Evolutionary conservation across 2,797 vertebrate species (phyloP).

Genomic region (Pogonophryne albipinna): DNA sequence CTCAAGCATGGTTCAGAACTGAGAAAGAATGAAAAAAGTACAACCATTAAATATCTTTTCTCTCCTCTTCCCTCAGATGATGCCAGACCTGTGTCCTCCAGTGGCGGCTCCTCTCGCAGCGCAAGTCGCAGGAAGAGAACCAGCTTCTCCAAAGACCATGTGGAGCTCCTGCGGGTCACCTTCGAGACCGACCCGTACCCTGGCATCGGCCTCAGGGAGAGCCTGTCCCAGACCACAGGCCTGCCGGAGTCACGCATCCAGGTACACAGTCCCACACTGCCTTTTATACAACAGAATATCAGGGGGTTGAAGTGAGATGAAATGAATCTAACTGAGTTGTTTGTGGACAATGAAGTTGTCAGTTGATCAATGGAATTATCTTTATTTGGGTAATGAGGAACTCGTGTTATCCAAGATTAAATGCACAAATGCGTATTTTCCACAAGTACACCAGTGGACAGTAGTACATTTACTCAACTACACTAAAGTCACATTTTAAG

Average conservation of each 20-base stretch:
- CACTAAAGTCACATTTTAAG: too few relatives aligned
- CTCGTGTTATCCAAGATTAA: neutral
- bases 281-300: neutral
- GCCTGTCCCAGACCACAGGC: slow-evolving; percentile 83
- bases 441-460: too few relatives aligned
- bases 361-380: neutral
- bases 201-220: slow-evolving; percentile 85
- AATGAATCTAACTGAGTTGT: neutral
- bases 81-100: slow-evolving; percentile 37
- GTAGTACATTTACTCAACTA: too few relatives aligned
- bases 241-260: slow-evolving; percentile 87
- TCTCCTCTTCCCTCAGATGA: slow-evolving; percentile 65
- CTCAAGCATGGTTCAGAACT: neutral
- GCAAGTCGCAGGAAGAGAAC: slow-evolving; percentile 86
- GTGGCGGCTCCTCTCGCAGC: slow-evolving; percentile 64
- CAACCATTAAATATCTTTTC: neutral
- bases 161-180: slow-evolving; percentile 81
- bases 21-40: neutral
- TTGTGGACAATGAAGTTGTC: slow-evolving; percentile 20
- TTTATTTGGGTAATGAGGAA: neutral
- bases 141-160: slow-evolving; percentile 86
- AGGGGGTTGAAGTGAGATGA: neutral
- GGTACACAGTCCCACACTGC: slow-evolving; percentile 57
- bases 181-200: slow-evolving; percentile 86
- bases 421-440: neutral